Evolutionary conservation across 2,797 vertebrate species (phyloP).

Genomic region (Meda fulgida): DNA sequence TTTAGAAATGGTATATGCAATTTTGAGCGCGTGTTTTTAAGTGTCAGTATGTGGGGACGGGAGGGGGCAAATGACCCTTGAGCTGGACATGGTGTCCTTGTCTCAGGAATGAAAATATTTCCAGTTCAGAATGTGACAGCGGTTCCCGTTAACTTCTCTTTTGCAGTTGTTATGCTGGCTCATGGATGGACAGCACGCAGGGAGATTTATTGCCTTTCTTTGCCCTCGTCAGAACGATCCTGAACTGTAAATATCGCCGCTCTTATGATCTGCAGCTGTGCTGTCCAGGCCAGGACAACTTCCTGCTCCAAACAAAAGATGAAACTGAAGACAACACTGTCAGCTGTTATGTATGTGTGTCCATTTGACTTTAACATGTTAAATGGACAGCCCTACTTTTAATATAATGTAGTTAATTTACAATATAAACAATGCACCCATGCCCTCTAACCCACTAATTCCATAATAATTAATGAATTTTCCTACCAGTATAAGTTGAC

Average conservation of each 20-base stretch:
- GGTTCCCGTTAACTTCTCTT: conserved; percentile 48
- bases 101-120: conserved; percentile 59
- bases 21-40: conserved; percentile 17
- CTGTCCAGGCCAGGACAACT: conserved; percentile 23
- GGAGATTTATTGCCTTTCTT: conserved; percentile 62
- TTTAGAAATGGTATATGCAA: conserved; percentile 16
- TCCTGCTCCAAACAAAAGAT: conserved; percentile 26
- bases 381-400: too few relatives aligned
- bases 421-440: background rate
- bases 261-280: conserved; percentile 52
- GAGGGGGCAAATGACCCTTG: conserved; percentile 45
- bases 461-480: background rate
- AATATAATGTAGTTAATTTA: background rate
- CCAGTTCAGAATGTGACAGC: conserved; percentile 50
- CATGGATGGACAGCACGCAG: conserved; percentile 47
- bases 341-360: background rate
- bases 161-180: conserved; percentile 43
- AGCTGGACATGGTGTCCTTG: conserved; percentile 20
- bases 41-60: conserved; percentile 18
- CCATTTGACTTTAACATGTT: background rate
- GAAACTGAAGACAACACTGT: conserved; percentile 25
- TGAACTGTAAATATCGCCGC: conserved; percentile 61
- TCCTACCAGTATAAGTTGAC: background rate
- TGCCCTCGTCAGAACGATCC: conserved; percentile 52
- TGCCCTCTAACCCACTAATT: background rate